Percentiles rank a stretch among this genome's conserved stretches.
phyloP scores from a whole-genome alignment of 2,797 vertebrate genomes.

The Remorina albescens region DNA sequence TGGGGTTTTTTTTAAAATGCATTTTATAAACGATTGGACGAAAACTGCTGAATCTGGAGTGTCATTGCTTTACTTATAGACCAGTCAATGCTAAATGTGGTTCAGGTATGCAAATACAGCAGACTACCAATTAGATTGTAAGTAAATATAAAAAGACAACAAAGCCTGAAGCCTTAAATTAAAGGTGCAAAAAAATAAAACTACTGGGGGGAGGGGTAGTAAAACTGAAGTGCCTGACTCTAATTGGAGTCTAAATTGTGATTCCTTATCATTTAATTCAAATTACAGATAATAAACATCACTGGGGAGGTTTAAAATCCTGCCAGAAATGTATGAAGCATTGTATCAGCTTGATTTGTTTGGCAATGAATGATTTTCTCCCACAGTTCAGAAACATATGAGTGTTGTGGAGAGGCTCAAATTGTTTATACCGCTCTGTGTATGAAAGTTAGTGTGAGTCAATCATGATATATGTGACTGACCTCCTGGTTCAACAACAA shows the following conservation, averaged over 20 bases:
- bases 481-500: constrained; percentile 21
- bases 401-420: constrained; percentile 23
- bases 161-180: background rate
- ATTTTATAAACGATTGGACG: background rate
- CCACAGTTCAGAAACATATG: constrained; percentile 35
- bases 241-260: constrained; percentile 4
- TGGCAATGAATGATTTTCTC: constrained; percentile 38
- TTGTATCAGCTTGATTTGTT: constrained; percentile 18
- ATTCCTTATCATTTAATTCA: constrained; percentile 49
- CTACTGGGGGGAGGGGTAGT: background rate
- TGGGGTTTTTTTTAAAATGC: background rate
- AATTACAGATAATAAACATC: constrained; percentile 22
- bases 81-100: background rate
- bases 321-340: background rate
- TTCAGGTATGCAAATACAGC: background rate
- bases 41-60: background rate
- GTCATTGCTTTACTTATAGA: too few relatives aligned
- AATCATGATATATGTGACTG: constrained; percentile 27
- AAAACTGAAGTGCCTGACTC: background rate
- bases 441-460: constrained; percentile 44
- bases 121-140: background rate
- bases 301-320: background rate
- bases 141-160: background rate
- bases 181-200: constrained; percentile 4
- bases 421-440: constrained; percentile 6